A percentile compares a stretch with the other conserved stretches of the same genome.
Conservation (phyloP, 2,888 invertebrate species). For the Harmothoe impar region DNA sequence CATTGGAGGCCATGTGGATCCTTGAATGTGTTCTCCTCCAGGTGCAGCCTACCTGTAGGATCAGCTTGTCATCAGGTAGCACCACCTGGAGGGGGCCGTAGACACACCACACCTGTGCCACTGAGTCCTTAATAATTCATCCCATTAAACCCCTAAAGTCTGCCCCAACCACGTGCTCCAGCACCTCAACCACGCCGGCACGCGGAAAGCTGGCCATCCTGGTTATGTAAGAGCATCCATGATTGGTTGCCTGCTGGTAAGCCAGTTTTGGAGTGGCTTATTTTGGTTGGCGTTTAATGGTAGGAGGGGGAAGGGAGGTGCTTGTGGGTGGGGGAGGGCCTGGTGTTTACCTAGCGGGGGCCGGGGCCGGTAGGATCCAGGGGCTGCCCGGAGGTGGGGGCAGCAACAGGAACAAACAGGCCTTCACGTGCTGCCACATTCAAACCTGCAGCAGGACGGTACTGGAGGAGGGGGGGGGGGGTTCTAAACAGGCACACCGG, state of each 20-base stretch:
- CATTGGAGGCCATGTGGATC: not conserved
- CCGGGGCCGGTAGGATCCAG: not conserved
- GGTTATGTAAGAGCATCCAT: conserved; percentile 8
- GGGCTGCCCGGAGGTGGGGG: not conserved
- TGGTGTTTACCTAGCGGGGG: conserved; percentile 6
- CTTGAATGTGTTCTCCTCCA: not conserved
- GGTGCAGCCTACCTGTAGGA: not conserved
- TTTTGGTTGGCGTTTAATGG: not conserved
- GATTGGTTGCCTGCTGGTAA: not conserved
- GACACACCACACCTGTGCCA: not conserved
- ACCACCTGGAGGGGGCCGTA: not conserved
- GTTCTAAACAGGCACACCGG: too few relatives aligned
- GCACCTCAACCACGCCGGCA: not conserved
- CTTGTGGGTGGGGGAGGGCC: not conserved
- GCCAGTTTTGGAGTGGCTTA: conserved; percentile 43
- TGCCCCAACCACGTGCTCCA: not conserved
- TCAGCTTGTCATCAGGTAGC: not conserved
- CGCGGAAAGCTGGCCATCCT: not conserved
- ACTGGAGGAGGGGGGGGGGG: not conserved
- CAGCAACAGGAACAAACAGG: conserved; percentile 18
- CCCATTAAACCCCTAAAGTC: not conserved
- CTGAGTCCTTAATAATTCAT: conserved; percentile 7
- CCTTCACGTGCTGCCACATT: not conserved
- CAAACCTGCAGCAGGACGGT: not conserved
- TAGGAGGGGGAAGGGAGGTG: not conserved